Evolutionary conservation across 2,888 invertebrate genomes (phyloP).

Genomic region (Argyra leucocephala): DNA sequence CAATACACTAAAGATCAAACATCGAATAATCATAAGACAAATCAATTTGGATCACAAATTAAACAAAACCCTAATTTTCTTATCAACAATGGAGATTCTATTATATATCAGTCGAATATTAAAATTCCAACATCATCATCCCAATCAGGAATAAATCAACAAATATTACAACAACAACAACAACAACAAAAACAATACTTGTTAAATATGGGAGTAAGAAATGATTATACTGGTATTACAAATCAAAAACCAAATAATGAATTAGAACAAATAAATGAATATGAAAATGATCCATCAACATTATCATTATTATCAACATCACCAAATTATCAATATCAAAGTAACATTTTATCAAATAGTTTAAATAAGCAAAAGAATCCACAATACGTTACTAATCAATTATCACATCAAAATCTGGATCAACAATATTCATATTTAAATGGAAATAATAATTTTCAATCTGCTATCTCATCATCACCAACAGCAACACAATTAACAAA

Average conservation of each 20-base stretch:
- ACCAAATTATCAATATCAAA: slow-evolving; percentile 10
- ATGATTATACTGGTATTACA: slow-evolving; percentile 15
- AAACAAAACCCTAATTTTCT: slow-evolving; percentile 21
- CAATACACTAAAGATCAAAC: slow-evolving; percentile 13
- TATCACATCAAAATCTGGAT: slow-evolving; percentile 23
- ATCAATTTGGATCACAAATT: background rate
- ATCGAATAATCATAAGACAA: slow-evolving; percentile 7
- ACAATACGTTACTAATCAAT: slow-evolving; percentile 23
- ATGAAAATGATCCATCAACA: background rate
- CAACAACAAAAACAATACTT: no score
- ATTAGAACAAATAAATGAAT: background rate
- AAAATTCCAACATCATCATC: background rate
- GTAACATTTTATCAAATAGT: slow-evolving; percentile 20
- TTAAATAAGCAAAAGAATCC: slow-evolving; percentile 16
- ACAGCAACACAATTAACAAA: background rate
- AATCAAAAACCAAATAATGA: background rate
- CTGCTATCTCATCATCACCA: background rate
- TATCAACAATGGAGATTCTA: background rate
- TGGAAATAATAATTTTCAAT: background rate
- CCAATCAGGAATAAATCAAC: background rate
- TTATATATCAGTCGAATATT: background rate
- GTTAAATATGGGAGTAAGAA: slow-evolving; percentile 13
- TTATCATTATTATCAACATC: background rate
- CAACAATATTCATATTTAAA: slow-evolving; percentile 16
- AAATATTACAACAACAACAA: background rate